These are phyloP conservation scores for Aeoliscus strigatus DNA, from an alignment of 2,797 vertebrate genomes.

Conservation along the genomic window DNA sequence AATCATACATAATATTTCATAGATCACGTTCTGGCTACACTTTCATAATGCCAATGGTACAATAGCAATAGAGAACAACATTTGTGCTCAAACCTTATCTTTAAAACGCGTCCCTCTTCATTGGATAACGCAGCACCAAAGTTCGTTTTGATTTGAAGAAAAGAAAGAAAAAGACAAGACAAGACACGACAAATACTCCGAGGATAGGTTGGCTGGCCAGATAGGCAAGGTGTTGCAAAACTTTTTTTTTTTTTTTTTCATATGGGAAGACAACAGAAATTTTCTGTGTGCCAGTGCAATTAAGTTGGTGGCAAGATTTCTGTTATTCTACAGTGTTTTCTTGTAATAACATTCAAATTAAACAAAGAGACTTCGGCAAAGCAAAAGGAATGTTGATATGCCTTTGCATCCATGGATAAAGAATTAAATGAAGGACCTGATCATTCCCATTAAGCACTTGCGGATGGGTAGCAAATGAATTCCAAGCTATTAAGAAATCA, in stretches of 20 bases:
- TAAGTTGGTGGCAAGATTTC: constrained; percentile 44
- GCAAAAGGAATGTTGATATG: constrained; percentile 68
- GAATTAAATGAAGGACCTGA: constrained; percentile 19
- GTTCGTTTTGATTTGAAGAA: constrained; percentile 10
- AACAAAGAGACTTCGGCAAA: constrained; percentile 40
- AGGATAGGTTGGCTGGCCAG: too few species aligned
- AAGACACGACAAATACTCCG: constrained; percentile 14
- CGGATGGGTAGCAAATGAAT: constrained; percentile 13
- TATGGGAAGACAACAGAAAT: constrained; percentile 22
- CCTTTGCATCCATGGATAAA: constrained; percentile 10
- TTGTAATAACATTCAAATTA: constrained; percentile 30
- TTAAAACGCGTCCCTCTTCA: too few species aligned
- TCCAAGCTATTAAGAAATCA: constrained; percentile 17
- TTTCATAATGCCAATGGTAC: too few species aligned
- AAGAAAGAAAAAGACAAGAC: neutral
- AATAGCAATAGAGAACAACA: too few species aligned
- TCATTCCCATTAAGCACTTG: constrained; percentile 10
- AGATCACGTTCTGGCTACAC: too few species aligned
- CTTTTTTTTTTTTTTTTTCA: too few species aligned
- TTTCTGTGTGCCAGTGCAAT: constrained; percentile 31
- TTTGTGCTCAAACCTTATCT: too few species aligned
- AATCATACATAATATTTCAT: too few species aligned
- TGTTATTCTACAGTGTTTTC: constrained; percentile 29
- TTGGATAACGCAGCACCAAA: constrained; percentile 6
- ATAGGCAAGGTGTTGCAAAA: constrained; percentile 3